A percentile compares a stretch with the other conserved stretches of the same genome.
These are phyloP conservation scores for Cephus cinctus DNA, from an alignment of 1,140 invertebrate genomes.

Conservation along the genomic window DNA sequence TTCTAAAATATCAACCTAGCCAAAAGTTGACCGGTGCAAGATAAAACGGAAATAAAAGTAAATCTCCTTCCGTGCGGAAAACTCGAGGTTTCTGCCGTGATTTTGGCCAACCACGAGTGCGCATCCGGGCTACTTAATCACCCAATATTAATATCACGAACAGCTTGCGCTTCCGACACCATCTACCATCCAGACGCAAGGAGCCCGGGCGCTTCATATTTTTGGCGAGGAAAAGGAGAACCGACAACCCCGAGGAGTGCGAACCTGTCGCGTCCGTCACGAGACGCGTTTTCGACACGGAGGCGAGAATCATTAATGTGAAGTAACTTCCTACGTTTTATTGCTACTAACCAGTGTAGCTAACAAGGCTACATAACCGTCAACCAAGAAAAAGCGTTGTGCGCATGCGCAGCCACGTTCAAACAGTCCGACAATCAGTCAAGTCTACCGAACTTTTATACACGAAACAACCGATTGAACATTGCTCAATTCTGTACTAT, in stretches of 20 bases:
- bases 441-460: too few relatives aligned
- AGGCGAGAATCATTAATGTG: constrained; percentile 16
- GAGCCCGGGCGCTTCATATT: constrained; percentile 19
- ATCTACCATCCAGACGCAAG: constrained; percentile 15
- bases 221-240: constrained; percentile 23
- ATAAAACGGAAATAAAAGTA: too few relatives aligned
- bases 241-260: constrained; percentile 11
- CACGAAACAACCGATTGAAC: too few relatives aligned
- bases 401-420: too few relatives aligned
- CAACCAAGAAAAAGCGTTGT: too few relatives aligned
- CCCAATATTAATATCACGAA: constrained; percentile 51
- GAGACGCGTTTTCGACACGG: background rate
- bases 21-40: too few relatives aligned
- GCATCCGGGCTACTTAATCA: constrained; percentile 52
- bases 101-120: constrained; percentile 33
- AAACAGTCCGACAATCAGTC: too few relatives aligned
- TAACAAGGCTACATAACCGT: too few relatives aligned
- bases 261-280: constrained; percentile 27
- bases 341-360: too few relatives aligned
- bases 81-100: constrained; percentile 18
- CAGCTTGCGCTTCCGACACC: constrained; percentile 31
- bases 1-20: too few relatives aligned
- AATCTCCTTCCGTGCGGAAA: too few relatives aligned
- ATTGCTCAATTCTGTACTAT: too few relatives aligned
- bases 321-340: constrained; percentile 10